Percentiles rank a stretch among this genome's conserved stretches.
phyloP scores from a whole-genome alignment of 1,140 invertebrate species.

The Drosophila equinoxialis region DNA sequence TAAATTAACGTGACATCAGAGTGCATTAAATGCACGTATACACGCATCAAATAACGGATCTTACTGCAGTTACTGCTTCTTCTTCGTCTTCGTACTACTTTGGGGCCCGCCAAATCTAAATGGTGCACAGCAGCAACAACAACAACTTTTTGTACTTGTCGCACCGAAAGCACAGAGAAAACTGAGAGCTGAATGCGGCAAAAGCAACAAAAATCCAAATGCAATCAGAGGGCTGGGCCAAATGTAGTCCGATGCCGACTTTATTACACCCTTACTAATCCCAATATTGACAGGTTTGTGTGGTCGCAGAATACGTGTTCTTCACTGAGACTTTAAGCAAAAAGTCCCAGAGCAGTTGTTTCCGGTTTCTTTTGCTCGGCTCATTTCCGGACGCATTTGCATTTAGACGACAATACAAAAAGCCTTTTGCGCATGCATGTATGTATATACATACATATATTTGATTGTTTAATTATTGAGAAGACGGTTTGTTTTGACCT shows the following conservation, averaged over 20 bases:
- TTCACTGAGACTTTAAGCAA: neutral
- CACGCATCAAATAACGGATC: neutral
- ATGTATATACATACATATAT: too few species aligned
- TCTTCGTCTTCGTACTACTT: neutral
- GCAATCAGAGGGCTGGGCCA: slow-evolving; percentile 31
- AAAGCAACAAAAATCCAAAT: slow-evolving; percentile 47
- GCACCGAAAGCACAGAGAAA: slow-evolving; percentile 72
- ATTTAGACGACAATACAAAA: too few species aligned
- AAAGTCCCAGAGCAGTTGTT: too few species aligned
- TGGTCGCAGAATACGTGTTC: too few species aligned
- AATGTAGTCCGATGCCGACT: neutral
- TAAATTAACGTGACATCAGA: slow-evolving; percentile 26
- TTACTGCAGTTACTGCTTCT: neutral
- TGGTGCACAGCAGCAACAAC: neutral
- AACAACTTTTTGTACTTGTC: slow-evolving; percentile 62
- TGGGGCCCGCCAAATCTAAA: slow-evolving; percentile 27
- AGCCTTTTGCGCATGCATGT: too few species aligned
- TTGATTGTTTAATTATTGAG: too few species aligned
- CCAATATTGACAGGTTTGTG: too few species aligned
- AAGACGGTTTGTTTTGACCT: too few species aligned
- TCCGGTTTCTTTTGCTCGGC: too few species aligned
- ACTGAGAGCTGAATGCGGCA: slow-evolving; percentile 64
- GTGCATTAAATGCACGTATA: neutral
- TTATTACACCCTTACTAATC: neutral
- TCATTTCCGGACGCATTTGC: too few species aligned